phyloP scores from a whole-genome alignment of 2,888 invertebrate species.

The Dione juno region DNA sequence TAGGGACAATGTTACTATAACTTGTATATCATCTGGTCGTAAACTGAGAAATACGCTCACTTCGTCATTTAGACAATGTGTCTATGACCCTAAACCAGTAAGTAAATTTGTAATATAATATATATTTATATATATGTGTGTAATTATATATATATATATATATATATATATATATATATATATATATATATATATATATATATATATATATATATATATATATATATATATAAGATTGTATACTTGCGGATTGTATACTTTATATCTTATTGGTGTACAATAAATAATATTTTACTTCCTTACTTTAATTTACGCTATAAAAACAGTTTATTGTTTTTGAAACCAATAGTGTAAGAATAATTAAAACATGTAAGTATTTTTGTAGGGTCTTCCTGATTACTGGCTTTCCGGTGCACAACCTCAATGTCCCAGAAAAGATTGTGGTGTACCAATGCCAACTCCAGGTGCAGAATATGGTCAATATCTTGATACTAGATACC shows the following conservation, averaged over 20 bases:
- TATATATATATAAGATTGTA: too few relatives aligned
- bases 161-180: too few relatives aligned
- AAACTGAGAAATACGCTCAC: slow-evolving; percentile 91
- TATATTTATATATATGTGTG: not conserved
- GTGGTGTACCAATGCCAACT: slow-evolving; percentile 95
- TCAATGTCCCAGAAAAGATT: slow-evolving; percentile 94
- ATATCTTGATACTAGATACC: slow-evolving; percentile 93
- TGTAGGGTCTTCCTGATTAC: slow-evolving; percentile 92
- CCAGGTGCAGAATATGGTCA: slow-evolving; percentile 97
- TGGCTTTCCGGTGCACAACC: slow-evolving; percentile 95
- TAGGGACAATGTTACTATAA: slow-evolving; percentile 94
- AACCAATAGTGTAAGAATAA: too few relatives aligned
- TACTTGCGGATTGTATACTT: too few relatives aligned
- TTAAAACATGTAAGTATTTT: slow-evolving; percentile 36
- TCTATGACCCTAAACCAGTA: slow-evolving; percentile 95
- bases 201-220: too few relatives aligned
- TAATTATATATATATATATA: not conserved
- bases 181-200: too few relatives aligned
- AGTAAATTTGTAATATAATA: slow-evolving; percentile 40
- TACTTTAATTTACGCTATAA: too few relatives aligned
- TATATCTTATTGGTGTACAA: too few relatives aligned
- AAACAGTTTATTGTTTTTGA: not conserved
- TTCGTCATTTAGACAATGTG: slow-evolving; percentile 95
- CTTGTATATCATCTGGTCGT: slow-evolving; percentile 90
- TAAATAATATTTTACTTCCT: too few relatives aligned